phyloP scores from a whole-genome alignment of 1,140 invertebrate species.

The Zaprionus lachaisei region DNA sequence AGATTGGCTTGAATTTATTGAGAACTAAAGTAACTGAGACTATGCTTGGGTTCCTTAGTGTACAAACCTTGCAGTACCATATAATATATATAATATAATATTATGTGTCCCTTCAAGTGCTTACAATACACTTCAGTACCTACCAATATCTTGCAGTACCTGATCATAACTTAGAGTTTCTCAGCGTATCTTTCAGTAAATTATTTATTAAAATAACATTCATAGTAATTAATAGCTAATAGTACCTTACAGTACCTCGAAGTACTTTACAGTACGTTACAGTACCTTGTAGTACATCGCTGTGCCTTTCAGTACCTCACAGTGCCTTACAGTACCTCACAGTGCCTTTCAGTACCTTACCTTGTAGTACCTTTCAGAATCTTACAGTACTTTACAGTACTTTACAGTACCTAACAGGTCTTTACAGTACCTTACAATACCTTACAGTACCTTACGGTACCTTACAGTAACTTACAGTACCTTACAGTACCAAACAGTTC shows the following conservation, averaged over 20 bases:
- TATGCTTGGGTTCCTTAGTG: too few relatives aligned
- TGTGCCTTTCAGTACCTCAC: not conserved
- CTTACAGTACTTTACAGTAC: not conserved
- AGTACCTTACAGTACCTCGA: not conserved
- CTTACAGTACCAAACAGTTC: not conserved
- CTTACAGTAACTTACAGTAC: not conserved
- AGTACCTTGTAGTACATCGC: not conserved
- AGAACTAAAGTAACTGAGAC: too few relatives aligned
- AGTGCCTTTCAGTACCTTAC: not conserved
- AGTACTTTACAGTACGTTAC: not conserved
- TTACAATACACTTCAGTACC: not conserved
- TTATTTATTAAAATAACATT: not conserved
- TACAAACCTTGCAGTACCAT: too few relatives aligned
- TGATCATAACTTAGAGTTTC: not conserved
- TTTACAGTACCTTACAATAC: too few relatives aligned
- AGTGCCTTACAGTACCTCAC: not conserved
- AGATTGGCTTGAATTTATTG: too few relatives aligned
- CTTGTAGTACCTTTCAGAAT: not conserved
- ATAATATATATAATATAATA: too few relatives aligned
- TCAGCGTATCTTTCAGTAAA: not conserved
- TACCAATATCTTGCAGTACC: not conserved
- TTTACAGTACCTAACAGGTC: not conserved
- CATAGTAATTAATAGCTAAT: too few relatives aligned
- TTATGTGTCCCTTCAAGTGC: too few relatives aligned
- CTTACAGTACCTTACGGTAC: not conserved